Base-by-base conservation (phyloP, 1,140 invertebrate genomes). In the Drosophila erecta region DNA sequence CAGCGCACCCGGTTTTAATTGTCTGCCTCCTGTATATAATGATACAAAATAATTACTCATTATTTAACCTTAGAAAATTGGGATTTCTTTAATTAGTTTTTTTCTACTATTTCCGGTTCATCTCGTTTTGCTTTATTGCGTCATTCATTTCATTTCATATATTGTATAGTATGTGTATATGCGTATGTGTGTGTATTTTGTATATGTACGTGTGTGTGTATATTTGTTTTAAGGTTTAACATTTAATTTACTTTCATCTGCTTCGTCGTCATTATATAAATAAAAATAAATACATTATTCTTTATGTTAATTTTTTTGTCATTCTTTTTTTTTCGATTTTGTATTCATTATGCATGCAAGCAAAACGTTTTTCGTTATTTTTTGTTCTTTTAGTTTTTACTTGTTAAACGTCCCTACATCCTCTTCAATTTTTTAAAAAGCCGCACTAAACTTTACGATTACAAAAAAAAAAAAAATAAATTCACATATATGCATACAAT, bases 211-310 rank as follows among this genome's bases (percentile, higher is more conserved):
- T 67, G 40, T 70, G 51, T 79, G 64, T 86, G 74, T 87, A 84
- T 85, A 89, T 79, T 89, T 90, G 62, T 67, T 90, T 90, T 86
- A 89, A 90, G 86, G 62, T 90, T 85, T 81, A 89, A 90, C 85
- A 89, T 90, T 89, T 90, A 85, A 85, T 89, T 89, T 86, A 85
- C 75, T 90, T 85, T 90, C 70, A 72, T 89, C 74, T 57, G 51
- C 74, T 60, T 77, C 72, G 20, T 76, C 74, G 44, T 86, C 76
- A 59, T 73, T 58, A 83, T 87, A 86, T 86, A 86, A 81, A 76
- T 76, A 76, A 83, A 86, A 87, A 86, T 86, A 86, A 87, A 87
- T 86, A 86, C 79, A 86, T 81, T 76, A 60, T 76, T 76, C 61
- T 76, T 60, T 76, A 76, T 69, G 62, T 76, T 76, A 60, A 62